phyloP scores from a whole-genome alignment of 2,113 vertebrate genomes.

The Meleagris gallopavo region DNA sequence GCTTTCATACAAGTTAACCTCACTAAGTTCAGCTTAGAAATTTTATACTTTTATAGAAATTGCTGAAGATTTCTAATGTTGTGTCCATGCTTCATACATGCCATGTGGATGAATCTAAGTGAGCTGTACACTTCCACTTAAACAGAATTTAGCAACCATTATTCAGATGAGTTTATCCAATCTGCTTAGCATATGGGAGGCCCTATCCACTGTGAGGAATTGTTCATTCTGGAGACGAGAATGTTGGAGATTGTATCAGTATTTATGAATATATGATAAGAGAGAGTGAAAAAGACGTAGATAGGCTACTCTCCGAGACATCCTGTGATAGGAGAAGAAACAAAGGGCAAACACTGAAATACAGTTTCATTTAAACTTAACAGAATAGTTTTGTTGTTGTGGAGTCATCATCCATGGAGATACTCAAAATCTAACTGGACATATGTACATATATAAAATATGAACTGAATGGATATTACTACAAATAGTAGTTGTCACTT shows the following conservation, averaged over 20 bases:
- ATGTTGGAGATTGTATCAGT: neutral
- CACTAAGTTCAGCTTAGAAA: neutral
- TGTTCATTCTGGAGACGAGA: neutral
- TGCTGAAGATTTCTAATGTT: neutral
- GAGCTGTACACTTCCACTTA: neutral
- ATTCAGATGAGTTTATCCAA: neutral
- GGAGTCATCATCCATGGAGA: neutral
- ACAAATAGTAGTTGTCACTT: neutral
- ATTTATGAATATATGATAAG: neutral
- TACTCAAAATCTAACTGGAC: neutral
- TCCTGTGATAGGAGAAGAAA: neutral
- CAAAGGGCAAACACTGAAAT: neutral
- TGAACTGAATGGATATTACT: neutral
- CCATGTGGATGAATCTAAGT: accelerated
- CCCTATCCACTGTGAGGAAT: neutral
- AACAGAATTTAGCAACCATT: neutral
- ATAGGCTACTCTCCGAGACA: neutral
- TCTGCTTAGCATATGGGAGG: neutral
- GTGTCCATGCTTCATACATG: neutral
- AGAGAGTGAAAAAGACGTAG: neutral
- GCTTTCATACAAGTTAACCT: neutral
- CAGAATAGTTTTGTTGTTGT: neutral
- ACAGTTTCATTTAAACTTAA: neutral
- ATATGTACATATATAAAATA: neutral
- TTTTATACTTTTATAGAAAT: neutral